Evolutionary conservation across 2,113 vertebrate species (phyloP).

Genomic region (Etheostoma spectabile): DNA sequence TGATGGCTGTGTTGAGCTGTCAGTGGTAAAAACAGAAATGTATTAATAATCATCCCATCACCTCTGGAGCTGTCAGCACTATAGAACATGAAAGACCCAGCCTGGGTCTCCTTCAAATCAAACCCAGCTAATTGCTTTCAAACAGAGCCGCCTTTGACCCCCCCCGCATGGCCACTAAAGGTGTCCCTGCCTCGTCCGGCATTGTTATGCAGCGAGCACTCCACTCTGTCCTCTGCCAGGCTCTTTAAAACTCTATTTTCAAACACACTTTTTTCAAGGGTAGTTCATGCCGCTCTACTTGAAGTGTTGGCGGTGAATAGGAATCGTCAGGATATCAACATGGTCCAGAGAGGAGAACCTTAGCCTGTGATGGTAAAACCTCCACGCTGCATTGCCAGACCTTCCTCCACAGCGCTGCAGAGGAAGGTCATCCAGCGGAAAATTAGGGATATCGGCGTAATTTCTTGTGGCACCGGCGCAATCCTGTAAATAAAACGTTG

Average conservation of each 20-base stretch:
- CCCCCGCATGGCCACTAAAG: constrained; percentile 64
- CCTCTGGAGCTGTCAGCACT: constrained; percentile 67
- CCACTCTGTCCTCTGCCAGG: constrained; percentile 49
- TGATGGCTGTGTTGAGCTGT: constrained; percentile 61
- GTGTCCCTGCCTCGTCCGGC: constrained; percentile 58
- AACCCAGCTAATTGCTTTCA: constrained; percentile 78
- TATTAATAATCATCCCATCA: constrained; percentile 74
- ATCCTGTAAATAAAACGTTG: no score
- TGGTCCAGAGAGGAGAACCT: constrained; percentile 30
- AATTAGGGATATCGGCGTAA: no score
- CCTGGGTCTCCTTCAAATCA: constrained; percentile 62
- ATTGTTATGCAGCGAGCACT: constrained; percentile 71
- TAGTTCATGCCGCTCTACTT: constrained; percentile 43
- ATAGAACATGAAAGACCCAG: constrained; percentile 66
- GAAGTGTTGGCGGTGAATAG: constrained; percentile 46
- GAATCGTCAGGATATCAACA: constrained; percentile 42
- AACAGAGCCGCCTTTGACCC: constrained; percentile 72
- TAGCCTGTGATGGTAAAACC: constrained; percentile 23
- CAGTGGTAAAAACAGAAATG: constrained; percentile 52
- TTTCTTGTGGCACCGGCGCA: no score
- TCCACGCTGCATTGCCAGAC: neutral
- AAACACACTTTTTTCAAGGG: constrained; percentile 61
- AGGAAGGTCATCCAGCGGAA: no score
- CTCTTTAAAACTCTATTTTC: constrained; percentile 68
- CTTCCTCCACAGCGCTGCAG: no score